Conservation (phyloP, 2,113 vertebrate genomes). For the Tautogolabrus adspersus region DNA sequence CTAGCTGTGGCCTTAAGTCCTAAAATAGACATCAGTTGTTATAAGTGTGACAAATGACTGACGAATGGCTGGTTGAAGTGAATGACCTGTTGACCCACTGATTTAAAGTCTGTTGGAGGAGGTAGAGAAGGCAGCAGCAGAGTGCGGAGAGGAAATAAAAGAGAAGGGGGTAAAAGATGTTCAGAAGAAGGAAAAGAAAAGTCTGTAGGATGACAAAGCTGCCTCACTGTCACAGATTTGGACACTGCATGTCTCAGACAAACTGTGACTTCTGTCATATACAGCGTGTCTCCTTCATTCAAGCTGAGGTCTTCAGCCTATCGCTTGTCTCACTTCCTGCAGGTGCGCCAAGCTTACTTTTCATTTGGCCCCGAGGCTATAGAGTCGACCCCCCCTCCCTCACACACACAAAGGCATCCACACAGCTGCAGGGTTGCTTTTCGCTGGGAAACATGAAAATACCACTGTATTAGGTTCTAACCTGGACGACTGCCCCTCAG, state of each 20-base stretch:
- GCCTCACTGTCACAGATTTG: background rate
- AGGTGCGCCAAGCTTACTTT: conserved; percentile 62
- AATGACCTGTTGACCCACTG: conserved; percentile 1
- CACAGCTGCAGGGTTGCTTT: conserved; percentile 60
- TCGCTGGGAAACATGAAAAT: conserved; percentile 63
- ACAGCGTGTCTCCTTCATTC: conserved; percentile 2
- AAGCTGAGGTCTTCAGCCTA: conserved; percentile 24
- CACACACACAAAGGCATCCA: conserved; percentile 5
- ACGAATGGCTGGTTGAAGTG: background rate
- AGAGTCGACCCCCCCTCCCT: conserved; percentile 5
- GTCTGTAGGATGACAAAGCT: conserved; percentile 5
- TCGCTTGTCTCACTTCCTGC: conserved; percentile 49
- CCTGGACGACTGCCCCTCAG: conserved; percentile 41
- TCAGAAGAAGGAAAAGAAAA: conserved; percentile 5
- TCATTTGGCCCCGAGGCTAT: conserved; percentile 41
- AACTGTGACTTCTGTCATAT: background rate
- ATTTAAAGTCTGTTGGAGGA: background rate
- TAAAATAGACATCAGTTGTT: background rate
- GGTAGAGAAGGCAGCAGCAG: background rate
- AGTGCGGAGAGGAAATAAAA: background rate
- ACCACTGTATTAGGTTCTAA: conserved; percentile 61
- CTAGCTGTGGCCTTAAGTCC: too few species aligned
- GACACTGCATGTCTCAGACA: background rate
- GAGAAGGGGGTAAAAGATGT: background rate
- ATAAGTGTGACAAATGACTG: background rate